Base-by-base conservation (phyloP, 1,140 invertebrate genomes). In the Stenopsyche tienmushanensis region DNA sequence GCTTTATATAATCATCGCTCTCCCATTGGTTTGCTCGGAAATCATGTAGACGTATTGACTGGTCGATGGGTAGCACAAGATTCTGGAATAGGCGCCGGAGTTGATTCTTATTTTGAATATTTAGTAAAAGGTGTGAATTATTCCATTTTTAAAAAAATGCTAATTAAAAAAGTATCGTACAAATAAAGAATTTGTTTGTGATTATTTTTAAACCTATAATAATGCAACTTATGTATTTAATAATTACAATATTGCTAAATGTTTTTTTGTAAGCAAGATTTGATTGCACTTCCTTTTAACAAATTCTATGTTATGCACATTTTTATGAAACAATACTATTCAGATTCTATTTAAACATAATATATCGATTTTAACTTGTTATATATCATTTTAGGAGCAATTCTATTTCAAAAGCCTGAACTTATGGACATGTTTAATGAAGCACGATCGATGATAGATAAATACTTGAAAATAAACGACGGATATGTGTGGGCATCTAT, bases 51-150 rank as follows among this genome's bases (percentile, higher is more conserved):
- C 78, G 91, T 98, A 2, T 82, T 91, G 72, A 96, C 90, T 26
- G 97, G 97, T 0, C 86, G 92, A 53, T 99, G 97, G 97, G 98
- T 95, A 10, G 97, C 96, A 2, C 87, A 94, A 25, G 98, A 99
- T 81, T 89, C 95, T 45, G 96, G 95, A 5, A 88, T 89, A 63
- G 91, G 93, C 1, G 94, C 94, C 18, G 97, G 97, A 10, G 91
- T 99, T 8, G 98, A 99, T 78, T 99, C 97, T 0, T 99, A 97
- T 75, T 99, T 95, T 83, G 98, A 99, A 80, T 99, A 99, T 79
- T 82, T 99, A 55, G 96, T 97, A 0, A 99, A 99, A 85, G 97
- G 80, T 81, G n/a, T n/a, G n/a, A n/a, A n/a, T n/a, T n/a, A n/a
- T n/a, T 72, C 44, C 9, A 13, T 26, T 47, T 9, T 39, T n/a